Evolutionary conservation across 2,888 invertebrate species (phyloP).

Genomic region (Drosophila longiperda): DNA sequence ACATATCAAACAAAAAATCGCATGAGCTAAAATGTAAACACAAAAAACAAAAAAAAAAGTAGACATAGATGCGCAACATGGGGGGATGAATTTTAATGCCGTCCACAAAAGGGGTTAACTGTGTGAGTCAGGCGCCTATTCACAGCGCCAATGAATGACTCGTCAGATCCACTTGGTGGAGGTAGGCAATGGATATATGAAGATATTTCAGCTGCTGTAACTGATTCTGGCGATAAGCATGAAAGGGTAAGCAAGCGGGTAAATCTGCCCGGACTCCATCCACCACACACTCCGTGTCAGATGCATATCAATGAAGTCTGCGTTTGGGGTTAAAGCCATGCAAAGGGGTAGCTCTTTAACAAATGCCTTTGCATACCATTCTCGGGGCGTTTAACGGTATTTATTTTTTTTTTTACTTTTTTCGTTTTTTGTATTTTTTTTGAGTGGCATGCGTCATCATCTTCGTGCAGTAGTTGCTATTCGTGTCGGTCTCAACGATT

Average conservation of each 20-base stretch:
- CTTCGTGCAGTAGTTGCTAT: constrained; percentile 45
- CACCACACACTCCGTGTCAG: background rate
- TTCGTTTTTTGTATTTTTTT: constrained; percentile 26
- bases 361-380: constrained; percentile 52
- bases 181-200: constrained; percentile 52
- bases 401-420: background rate
- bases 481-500: constrained; percentile 38
- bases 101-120: constrained; percentile 73
- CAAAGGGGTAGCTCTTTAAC: background rate
- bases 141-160: constrained; percentile 41
- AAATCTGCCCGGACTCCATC: constrained; percentile 29
- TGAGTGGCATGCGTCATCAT: constrained; percentile 69
- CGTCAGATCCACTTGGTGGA: constrained; percentile 11
- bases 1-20: constrained; percentile 25
- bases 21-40: constrained; percentile 34
- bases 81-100: constrained; percentile 32
- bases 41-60: constrained; percentile 22
- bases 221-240: constrained; percentile 72
- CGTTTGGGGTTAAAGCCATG: constrained; percentile 19
- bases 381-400: constrained; percentile 51
- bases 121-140: constrained; percentile 62
- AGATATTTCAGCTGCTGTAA: constrained; percentile 65
- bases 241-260: constrained; percentile 57
- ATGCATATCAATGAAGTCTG: constrained; percentile 66
- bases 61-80: constrained; percentile 17